These are phyloP conservation scores for Mesorhabditis sp. DNA, from an alignment of 2,888 invertebrate species.

Conservation along the genomic window DNA sequence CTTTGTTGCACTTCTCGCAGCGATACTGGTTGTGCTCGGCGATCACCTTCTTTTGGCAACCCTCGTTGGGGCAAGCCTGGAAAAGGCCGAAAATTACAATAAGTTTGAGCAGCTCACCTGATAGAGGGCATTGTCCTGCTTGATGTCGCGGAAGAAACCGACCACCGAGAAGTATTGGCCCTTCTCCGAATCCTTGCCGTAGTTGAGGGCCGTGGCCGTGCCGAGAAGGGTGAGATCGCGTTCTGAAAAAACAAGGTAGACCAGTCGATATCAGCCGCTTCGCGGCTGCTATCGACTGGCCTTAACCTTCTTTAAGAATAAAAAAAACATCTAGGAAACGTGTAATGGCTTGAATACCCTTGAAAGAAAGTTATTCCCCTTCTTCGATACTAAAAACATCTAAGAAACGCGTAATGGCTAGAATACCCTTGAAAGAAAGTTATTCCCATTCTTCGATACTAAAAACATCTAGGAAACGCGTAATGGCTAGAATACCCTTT, in stretches of 20 bases:
- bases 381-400: too few relatives aligned
- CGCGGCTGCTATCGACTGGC: too few relatives aligned
- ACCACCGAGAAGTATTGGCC: slow-evolving; percentile 73
- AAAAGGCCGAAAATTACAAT: slow-evolving; percentile 8
- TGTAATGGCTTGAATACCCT: too few relatives aligned
- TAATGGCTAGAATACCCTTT: too few relatives aligned
- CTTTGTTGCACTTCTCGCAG: slow-evolving; percentile 89
- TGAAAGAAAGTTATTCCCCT: too few relatives aligned
- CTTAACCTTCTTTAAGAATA: too few relatives aligned
- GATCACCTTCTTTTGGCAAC: slow-evolving; percentile 90
- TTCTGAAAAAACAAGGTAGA: background rate
- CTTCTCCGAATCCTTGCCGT: slow-evolving; percentile 59
- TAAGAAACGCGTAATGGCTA: too few relatives aligned
- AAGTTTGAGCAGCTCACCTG: slow-evolving; percentile 61
- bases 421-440: too few relatives aligned
- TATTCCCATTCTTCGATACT: too few relatives aligned
- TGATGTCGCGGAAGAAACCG: slow-evolving; percentile 75
- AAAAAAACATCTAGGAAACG: too few relatives aligned
- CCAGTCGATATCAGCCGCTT: too few relatives aligned
- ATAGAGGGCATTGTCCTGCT: slow-evolving; percentile 80
- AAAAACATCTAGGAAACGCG: too few relatives aligned
- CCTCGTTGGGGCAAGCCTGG: slow-evolving; percentile 77
- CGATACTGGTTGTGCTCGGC: slow-evolving; percentile 67
- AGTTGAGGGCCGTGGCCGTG: slow-evolving; percentile 20
- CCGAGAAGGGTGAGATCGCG: slow-evolving; percentile 40